Evolutionary conservation across 1,140 invertebrate species (phyloP).

Genomic region (Apis cerana): DNA sequence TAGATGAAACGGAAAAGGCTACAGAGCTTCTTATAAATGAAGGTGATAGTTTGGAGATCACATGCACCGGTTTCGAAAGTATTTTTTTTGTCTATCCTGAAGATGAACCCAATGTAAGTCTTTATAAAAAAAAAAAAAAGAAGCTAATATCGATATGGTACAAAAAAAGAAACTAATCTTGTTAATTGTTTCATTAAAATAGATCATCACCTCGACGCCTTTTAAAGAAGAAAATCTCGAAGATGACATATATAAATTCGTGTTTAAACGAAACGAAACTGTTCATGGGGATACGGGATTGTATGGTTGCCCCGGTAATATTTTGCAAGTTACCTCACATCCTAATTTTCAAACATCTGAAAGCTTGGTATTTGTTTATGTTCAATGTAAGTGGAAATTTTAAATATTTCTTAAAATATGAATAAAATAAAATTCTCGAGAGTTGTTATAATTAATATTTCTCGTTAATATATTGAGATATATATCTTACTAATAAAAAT

Average conservation of each 20-base stretch:
- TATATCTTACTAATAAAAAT: too few species aligned
- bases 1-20: conserved; percentile 32
- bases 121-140: not conserved
- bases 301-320: conserved; percentile 83
- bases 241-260: not conserved
- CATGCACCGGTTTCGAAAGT: conserved; percentile 48
- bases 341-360: conserved; percentile 71
- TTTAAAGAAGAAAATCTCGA: not conserved
- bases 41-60: conserved; percentile 61
- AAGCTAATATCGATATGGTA: too few species aligned
- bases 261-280: conserved; percentile 60
- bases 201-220: conserved; percentile 57
- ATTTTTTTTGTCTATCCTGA: conserved; percentile 63
- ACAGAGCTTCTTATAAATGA: conserved; percentile 66
- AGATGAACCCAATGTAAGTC: conserved; percentile 20
- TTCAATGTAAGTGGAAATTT: conserved; percentile 83
- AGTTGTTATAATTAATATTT: too few species aligned
- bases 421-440: too few species aligned
- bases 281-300: conserved; percentile 81
- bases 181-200: not conserved
- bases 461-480: too few species aligned
- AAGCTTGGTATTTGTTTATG: conserved; percentile 84
- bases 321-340: conserved; percentile 70
- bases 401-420: not conserved
- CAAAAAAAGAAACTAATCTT: too few species aligned